These are phyloP conservation scores for Trichechus manatus DNA, from an alignment of 2,113 vertebrate species.

Conservation along the genomic window DNA sequence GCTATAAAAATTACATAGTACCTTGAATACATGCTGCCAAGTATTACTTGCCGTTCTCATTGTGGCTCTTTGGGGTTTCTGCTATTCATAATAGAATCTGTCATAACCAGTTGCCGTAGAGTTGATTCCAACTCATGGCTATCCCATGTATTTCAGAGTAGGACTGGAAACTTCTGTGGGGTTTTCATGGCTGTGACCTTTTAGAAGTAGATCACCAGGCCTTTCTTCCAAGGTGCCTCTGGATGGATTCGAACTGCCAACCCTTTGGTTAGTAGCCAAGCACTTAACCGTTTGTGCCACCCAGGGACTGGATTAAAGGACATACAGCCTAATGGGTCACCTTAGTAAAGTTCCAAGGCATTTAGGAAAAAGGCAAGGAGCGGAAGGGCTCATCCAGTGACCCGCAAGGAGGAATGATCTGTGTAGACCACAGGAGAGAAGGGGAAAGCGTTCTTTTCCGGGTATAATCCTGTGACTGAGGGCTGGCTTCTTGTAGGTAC, in stretches of 20 bases:
- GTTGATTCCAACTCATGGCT: not conserved
- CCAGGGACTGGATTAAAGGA: not conserved
- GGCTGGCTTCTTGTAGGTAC: not conserved
- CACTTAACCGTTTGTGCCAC: too few species aligned
- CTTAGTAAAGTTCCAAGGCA: constrained; percentile 43
- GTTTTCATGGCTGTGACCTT: not conserved
- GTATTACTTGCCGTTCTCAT: constrained; percentile 3
- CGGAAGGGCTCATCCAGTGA: not conserved
- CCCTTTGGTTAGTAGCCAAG: not conserved
- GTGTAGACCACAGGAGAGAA: not conserved
- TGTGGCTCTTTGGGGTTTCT: constrained; percentile 1
- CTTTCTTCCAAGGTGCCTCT: too few species aligned
- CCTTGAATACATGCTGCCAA: constrained; percentile 10
- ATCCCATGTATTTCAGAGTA: not conserved
- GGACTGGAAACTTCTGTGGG: not conserved
- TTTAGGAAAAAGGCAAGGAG: not conserved
- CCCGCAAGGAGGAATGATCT: not conserved
- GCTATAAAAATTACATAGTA: not conserved
- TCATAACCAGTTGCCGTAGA: not conserved
- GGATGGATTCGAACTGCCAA: too few species aligned
- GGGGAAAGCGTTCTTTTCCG: not conserved
- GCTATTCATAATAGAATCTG: constrained; percentile 32
- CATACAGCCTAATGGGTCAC: not conserved
- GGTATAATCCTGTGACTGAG: not conserved
- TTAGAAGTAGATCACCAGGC: not conserved